Evolutionary conservation across 1,140 invertebrate genomes (phyloP).

Genomic region (Stratiolaelaps scimitus): DNA sequence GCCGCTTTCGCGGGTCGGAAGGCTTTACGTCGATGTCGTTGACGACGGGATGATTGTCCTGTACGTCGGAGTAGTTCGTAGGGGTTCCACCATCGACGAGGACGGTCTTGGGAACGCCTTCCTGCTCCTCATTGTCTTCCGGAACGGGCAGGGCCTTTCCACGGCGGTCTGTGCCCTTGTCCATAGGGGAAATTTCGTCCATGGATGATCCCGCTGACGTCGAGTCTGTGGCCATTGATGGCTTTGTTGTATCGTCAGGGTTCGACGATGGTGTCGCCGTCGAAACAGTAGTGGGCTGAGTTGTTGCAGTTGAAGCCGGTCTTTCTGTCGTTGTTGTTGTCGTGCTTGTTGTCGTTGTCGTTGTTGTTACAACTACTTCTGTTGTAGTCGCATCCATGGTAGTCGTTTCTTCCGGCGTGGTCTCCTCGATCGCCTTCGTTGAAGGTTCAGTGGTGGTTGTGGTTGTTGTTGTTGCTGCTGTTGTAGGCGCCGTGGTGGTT

Average conservation of each 20-base stretch:
- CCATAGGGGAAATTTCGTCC: too few species aligned
- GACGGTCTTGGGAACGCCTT: constrained; percentile 11
- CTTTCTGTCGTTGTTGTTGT: too few species aligned
- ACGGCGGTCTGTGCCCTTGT: background rate
- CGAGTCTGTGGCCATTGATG: too few species aligned
- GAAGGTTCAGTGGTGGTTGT: background rate
- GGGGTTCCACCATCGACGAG: background rate
- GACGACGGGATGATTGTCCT: constrained; percentile 21
- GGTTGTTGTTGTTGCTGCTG: background rate
- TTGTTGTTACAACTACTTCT: too few species aligned
- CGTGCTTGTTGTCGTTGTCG: too few species aligned
- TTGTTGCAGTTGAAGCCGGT: too few species aligned
- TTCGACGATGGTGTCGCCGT: too few species aligned
- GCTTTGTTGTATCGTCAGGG: too few species aligned
- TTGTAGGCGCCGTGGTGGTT: background rate
- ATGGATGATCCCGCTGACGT: too few species aligned
- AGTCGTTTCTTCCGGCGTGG: background rate
- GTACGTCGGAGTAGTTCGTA: constrained; percentile 22
- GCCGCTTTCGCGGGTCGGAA: background rate
- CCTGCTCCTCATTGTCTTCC: too few species aligned
- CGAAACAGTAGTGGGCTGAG: too few species aligned
- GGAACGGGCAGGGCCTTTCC: background rate
- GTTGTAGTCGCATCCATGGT: background rate
- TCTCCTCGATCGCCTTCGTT: background rate
- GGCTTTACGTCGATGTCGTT: background rate